Conservation (phyloP, 37 sponge, comb jelly and placozoan species). For the Trichoplax adhaerens region DNA sequence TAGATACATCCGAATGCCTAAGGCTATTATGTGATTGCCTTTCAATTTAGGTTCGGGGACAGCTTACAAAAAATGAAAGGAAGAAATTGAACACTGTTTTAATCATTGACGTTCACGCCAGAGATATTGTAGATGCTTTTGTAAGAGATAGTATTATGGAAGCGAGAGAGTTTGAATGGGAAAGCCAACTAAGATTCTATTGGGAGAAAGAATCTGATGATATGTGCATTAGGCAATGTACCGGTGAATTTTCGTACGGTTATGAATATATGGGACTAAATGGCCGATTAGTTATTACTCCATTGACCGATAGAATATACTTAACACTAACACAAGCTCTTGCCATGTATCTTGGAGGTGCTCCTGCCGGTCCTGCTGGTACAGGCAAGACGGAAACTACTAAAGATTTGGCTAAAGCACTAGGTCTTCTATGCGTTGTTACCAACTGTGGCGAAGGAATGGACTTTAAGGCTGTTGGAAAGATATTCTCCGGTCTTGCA, state of each 20-base stretch:
- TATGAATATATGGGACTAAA: constrained; percentile 99
- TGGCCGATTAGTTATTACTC: constrained; percentile 85
- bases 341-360: constrained; percentile 91
- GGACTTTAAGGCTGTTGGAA: constrained; percentile 99
- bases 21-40: not conserved
- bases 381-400: constrained; percentile 98
- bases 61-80: constrained; percentile 84
- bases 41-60: constrained; percentile 53
- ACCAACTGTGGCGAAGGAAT: constrained; percentile 99
- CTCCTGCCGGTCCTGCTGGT: constrained; percentile 99
- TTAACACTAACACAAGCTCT: constrained; percentile 92
- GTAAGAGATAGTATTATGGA: constrained; percentile 99
- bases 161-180: constrained; percentile 98
- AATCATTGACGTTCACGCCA: constrained; percentile 96
- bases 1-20: too few relatives aligned
- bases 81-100: constrained; percentile 98
- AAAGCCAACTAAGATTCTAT: constrained; percentile 96
- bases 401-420: constrained; percentile 94
- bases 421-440: constrained; percentile 96
- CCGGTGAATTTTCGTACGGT: constrained; percentile 87
- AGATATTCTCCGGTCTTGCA: constrained; percentile 93
- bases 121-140: constrained; percentile 95
- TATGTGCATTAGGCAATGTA: constrained; percentile 79
- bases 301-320: constrained; percentile 93
- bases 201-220: constrained; percentile 85